phyloP scores from a whole-genome alignment of 2,888 invertebrate species.

The Podotricha telesiphe region DNA sequence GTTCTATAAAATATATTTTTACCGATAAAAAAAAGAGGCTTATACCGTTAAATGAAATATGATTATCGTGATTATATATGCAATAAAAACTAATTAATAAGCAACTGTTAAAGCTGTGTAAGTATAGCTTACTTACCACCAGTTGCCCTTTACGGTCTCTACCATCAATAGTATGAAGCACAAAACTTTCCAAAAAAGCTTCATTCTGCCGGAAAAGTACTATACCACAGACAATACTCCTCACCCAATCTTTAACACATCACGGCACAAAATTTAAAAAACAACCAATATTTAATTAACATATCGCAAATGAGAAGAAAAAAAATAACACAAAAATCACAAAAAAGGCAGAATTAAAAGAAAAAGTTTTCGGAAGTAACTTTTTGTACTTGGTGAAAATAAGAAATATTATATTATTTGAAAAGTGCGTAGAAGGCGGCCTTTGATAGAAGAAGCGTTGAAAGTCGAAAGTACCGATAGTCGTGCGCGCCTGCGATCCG shows the following conservation, averaged over 20 bases:
- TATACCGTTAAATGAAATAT: constrained; percentile 5
- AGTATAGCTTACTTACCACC: constrained; percentile 70
- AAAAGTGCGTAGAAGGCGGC: constrained; percentile 45
- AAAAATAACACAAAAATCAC: constrained; percentile 58
- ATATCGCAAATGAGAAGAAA: constrained; percentile 59
- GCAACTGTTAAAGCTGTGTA: not conserved
- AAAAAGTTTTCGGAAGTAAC: constrained; percentile 55
- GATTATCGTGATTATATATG: constrained; percentile 5
- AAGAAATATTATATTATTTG: constrained; percentile 38
- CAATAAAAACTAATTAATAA: constrained; percentile 17
- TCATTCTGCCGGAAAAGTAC: constrained; percentile 66
- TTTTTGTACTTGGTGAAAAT: constrained; percentile 50
- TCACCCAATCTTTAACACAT: constrained; percentile 58
- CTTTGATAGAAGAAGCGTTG: constrained; percentile 48
- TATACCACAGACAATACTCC: constrained; percentile 47
- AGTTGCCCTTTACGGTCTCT: constrained; percentile 70
- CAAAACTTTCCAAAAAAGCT: constrained; percentile 73
- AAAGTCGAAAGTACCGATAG: constrained; percentile 66
- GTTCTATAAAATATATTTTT: constrained; percentile 8
- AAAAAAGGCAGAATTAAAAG: constrained; percentile 58
- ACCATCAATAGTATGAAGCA: constrained; percentile 65
- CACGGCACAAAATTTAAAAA: constrained; percentile 50
- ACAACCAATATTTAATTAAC: constrained; percentile 53
- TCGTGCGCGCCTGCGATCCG: constrained; percentile 69
- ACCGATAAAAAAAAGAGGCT: not conserved